A percentile compares a stretch with the other conserved stretches of the same genome.
Conservation (phyloP, 2,888 invertebrate species). For the Drosophila robusta region DNA sequence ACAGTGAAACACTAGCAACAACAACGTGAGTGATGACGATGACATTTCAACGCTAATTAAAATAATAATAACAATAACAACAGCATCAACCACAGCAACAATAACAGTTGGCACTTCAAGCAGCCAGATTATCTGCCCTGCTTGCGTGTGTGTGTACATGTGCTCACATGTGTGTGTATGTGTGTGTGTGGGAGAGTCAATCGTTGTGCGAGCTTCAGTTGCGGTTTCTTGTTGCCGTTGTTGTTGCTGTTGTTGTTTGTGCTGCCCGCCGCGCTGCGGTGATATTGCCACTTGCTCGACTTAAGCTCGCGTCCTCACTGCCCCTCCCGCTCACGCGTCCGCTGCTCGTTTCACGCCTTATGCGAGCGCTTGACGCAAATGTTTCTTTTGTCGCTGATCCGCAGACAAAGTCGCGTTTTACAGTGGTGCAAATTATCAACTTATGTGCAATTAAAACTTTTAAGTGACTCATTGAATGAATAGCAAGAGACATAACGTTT, state of each 20-base stretch:
- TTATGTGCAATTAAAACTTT: not conserved
- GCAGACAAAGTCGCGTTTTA: constrained; percentile 37
- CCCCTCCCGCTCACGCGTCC: constrained; percentile 7
- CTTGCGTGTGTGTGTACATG: constrained; percentile 9
- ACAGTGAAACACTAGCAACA: constrained; percentile 47
- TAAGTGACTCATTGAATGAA: too few relatives aligned
- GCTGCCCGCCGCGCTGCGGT: constrained; percentile 39
- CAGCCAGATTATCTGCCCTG: constrained; percentile 65
- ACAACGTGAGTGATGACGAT: constrained; percentile 60
- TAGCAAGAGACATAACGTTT: too few relatives aligned
- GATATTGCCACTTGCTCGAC: constrained; percentile 76
- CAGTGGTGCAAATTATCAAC: constrained; percentile 31
- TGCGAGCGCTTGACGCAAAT: constrained; percentile 30
- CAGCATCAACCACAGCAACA: constrained; percentile 53
- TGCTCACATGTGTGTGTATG: constrained; percentile 26
- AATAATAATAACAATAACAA: constrained; percentile 74
- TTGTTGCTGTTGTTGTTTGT: constrained; percentile 14
- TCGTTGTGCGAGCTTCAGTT: constrained; percentile 44
- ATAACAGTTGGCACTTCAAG: constrained; percentile 74
- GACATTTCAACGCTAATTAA: constrained; percentile 77
- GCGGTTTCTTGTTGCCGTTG: constrained; percentile 25
- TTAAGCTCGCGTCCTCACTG: constrained; percentile 30
- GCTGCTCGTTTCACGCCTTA: constrained; percentile 30
- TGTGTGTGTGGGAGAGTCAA: constrained; percentile 51
- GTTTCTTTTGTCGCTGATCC: constrained; percentile 48